These are phyloP conservation scores for Catostomus latipinnis DNA, from an alignment of 2,797 vertebrate species.

Conservation along the genomic window DNA sequence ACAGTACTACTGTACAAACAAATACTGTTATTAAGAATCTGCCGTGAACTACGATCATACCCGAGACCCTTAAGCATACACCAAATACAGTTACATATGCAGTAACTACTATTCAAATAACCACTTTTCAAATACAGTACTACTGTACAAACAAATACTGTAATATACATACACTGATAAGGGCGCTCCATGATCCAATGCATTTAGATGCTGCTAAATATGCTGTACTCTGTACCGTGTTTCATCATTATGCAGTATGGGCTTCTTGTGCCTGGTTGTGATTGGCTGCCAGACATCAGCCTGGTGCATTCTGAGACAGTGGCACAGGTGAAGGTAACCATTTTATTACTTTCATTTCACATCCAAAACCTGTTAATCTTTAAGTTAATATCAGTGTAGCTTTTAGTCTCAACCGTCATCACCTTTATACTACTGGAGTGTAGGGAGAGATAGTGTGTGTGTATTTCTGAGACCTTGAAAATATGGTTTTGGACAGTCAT, in stretches of 20 bases:
- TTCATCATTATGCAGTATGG: slow-evolving; percentile 85
- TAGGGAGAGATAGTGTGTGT: too few species aligned
- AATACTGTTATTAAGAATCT: slow-evolving; percentile 81
- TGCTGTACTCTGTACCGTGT: slow-evolving; percentile 91
- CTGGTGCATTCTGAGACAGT: slow-evolving; percentile 90
- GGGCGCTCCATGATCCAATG: neutral
- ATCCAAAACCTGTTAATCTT: neutral
- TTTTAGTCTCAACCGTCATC: too few species aligned
- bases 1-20: too few species aligned
- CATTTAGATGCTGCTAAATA: slow-evolving; percentile 88
- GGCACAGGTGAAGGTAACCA: slow-evolving; percentile 83
- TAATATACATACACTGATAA: neutral
- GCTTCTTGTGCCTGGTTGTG: slow-evolving; percentile 89
- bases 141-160: too few species aligned
- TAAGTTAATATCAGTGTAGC: neutral
- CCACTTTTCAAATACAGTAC: too few species aligned
- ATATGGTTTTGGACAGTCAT: too few species aligned
- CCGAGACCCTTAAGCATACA: slow-evolving; percentile 91
- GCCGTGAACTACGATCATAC: slow-evolving; percentile 87
- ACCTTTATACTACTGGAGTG: too few species aligned
- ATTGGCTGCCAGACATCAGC: slow-evolving; percentile 90
- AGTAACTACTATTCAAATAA: too few species aligned
- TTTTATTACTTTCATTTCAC: neutral
- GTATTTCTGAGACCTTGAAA: too few species aligned
- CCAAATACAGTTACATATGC: slow-evolving; percentile 84